Evolutionary conservation across 2,797 vertebrate genomes (phyloP).

Genomic region (Ctenopoma kingsleyae): DNA sequence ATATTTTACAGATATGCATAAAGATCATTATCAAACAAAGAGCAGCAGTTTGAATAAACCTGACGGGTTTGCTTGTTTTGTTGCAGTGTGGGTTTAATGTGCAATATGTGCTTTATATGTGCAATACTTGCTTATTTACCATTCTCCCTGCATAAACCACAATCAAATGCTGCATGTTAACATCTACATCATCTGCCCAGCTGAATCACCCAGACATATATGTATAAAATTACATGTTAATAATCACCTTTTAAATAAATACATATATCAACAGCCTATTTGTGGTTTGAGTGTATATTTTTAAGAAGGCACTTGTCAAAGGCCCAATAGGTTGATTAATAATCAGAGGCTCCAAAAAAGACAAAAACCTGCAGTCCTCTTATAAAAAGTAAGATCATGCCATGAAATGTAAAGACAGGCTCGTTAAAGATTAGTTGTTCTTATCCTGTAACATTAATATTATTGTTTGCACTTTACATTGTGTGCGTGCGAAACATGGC

Average conservation of each 20-base stretch:
- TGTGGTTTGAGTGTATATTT: constrained; percentile 33
- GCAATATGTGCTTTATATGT: constrained; percentile 61
- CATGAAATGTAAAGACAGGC: no score
- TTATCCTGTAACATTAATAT: background rate
- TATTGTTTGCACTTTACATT: background rate
- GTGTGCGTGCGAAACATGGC: constrained; percentile 2
- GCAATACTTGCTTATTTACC: constrained; percentile 55
- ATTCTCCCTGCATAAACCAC: constrained; percentile 6
- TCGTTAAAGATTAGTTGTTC: background rate
- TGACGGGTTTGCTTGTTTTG: constrained; percentile 11
- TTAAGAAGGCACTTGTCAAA: constrained; percentile 64
- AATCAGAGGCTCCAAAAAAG: constrained; percentile 25
- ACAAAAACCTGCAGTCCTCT: constrained; percentile 9
- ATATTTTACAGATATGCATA: constrained; percentile 21
- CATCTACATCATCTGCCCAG: constrained; percentile 6
- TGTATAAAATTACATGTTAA: constrained; percentile 23
- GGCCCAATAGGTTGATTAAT: constrained; percentile 18
- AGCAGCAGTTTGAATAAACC: constrained; percentile 36
- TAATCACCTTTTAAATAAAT: constrained; percentile 42
- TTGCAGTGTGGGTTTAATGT: constrained; percentile 46
- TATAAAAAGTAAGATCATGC: no score
- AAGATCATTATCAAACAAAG: constrained; percentile 8
- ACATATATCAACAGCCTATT: constrained; percentile 34
- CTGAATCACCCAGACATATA: constrained; percentile 22
- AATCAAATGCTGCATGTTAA: constrained; percentile 1